phyloP scores from a whole-genome alignment of 2,113 vertebrate species.

The Vidua macroura region DNA sequence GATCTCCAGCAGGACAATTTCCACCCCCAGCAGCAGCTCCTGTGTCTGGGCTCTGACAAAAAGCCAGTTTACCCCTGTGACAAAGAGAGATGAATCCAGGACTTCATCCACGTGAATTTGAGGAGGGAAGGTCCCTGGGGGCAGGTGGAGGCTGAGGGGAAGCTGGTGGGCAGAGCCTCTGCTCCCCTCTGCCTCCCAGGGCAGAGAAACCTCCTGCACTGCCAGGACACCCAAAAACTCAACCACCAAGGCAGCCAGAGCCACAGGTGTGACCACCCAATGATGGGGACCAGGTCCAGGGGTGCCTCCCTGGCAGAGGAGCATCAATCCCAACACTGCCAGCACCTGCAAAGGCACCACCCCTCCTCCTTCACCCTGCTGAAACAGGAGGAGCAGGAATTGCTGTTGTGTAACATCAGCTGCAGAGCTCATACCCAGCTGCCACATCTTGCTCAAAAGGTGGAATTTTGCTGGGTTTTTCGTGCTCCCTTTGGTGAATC shows the following conservation, averaged over 20 bases:
- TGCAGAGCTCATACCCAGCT: neutral
- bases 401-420: neutral
- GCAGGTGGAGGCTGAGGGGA: neutral
- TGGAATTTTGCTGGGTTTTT: neutral
- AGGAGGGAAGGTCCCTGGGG: neutral
- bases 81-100: neutral
- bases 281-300: neutral
- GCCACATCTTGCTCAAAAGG: neutral
- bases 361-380: accelerated
- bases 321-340: neutral
- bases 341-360: neutral
- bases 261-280: accelerated
- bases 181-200: neutral
- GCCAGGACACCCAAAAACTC: neutral
- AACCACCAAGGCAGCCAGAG: neutral
- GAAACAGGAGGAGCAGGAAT: neutral
- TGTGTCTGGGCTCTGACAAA: neutral
- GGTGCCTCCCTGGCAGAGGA: neutral
- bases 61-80: neutral
- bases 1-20: neutral
- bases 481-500: neutral
- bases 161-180: neutral
- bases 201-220: neutral
- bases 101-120: accelerated
- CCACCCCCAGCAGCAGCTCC: neutral